Percentiles rank a stretch among this genome's conserved stretches.
These are phyloP conservation scores for Drosophila aff. DNA, from an alignment of 1,140 invertebrate genomes.

Conservation along the genomic window DNA sequence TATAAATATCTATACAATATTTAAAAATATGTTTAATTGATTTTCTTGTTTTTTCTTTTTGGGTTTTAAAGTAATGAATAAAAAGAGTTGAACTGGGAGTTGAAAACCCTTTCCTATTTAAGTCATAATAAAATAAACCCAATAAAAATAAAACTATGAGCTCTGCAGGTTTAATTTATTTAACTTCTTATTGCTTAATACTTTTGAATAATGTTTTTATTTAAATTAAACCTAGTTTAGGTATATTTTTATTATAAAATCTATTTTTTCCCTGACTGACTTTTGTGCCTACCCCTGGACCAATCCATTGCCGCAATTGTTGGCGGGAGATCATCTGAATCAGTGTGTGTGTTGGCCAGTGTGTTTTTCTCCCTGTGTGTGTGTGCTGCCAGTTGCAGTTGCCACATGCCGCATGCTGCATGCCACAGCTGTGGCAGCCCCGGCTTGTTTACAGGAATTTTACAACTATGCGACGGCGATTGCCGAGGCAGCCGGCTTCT, in stretches of 20 bases:
- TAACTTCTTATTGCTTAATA: fast-evolving
- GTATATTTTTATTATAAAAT: background rate
- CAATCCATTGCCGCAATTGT: constrained; percentile 65
- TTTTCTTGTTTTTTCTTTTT: too few species aligned
- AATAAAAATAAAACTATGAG: background rate
- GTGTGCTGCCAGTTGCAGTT: constrained; percentile 47
- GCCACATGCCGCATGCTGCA: constrained; percentile 61
- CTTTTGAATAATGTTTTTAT: background rate
- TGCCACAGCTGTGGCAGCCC: constrained; percentile 69
- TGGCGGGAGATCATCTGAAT: constrained; percentile 54
- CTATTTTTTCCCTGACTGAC: constrained; percentile 2
- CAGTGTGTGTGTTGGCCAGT: constrained; percentile 26
- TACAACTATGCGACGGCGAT: constrained; percentile 64
- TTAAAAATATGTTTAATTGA: background rate
- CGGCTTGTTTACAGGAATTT: constrained; percentile 72
- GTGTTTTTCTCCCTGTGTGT: constrained; percentile 4
- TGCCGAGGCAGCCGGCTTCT: constrained; percentile 40
- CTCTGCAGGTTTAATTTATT: background rate
- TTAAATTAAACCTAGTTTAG: background rate
- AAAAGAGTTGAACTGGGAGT: background rate
- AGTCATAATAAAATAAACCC: too few species aligned
- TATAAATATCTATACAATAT: background rate
- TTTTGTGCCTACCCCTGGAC: constrained; percentile 36
- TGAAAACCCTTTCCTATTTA: background rate
- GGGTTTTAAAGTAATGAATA: background rate